Evolutionary conservation across 2,888 invertebrate species (phyloP).

Genomic region (Timema cristinae): DNA sequence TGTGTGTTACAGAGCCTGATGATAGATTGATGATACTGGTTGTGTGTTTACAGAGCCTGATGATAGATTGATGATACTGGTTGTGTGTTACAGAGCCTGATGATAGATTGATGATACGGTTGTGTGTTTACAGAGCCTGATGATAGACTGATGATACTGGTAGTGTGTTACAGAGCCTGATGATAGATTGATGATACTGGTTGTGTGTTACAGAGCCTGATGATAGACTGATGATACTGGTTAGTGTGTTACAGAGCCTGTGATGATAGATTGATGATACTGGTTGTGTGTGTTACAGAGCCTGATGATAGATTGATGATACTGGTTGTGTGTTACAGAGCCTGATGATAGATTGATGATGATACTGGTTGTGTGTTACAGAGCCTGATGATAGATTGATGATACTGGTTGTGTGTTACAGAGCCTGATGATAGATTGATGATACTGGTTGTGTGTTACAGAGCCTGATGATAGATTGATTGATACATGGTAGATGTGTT

Average conservation of each 20-base stretch:
- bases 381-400: slow-evolving; percentile 69
- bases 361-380: slow-evolving; percentile 43
- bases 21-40: slow-evolving; percentile 59
- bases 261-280: slow-evolving; percentile 64
- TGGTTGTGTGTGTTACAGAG: slow-evolving; percentile 50
- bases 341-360: slow-evolving; percentile 67
- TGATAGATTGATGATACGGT: slow-evolving; percentile 58
- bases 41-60: slow-evolving; percentile 58
- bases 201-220: slow-evolving; percentile 57
- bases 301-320: slow-evolving; percentile 67
- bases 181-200: slow-evolving; percentile 60
- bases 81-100: slow-evolving; percentile 57
- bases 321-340: slow-evolving; percentile 49
- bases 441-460: slow-evolving; percentile 46
- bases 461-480: slow-evolving; percentile 69
- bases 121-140: slow-evolving; percentile 58
- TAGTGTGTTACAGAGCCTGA: slow-evolving; percentile 58
- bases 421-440: slow-evolving; percentile 69
- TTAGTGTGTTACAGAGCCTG: slow-evolving; percentile 61
- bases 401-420: slow-evolving; percentile 46
- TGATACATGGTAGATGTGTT: too few species aligned
- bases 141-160: slow-evolving; percentile 60
- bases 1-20: slow-evolving; percentile 57
- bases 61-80: slow-evolving; percentile 60
- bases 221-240: slow-evolving; percentile 65